These are phyloP conservation scores for Rana temporaria DNA, from an alignment of 2,113 vertebrate genomes.

Conservation along the genomic window DNA sequence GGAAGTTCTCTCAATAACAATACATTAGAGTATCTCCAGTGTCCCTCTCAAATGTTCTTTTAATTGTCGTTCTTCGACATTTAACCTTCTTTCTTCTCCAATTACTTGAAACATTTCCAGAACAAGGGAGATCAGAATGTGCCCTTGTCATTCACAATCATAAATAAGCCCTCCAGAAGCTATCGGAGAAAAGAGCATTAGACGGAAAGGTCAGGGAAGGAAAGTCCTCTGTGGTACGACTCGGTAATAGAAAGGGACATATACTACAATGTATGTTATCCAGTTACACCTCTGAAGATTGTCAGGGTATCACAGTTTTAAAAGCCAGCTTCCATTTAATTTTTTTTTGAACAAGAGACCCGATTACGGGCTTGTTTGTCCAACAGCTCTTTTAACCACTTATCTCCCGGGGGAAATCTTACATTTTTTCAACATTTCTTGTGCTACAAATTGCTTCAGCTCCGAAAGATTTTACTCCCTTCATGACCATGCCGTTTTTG, in stretches of 20 bases:
- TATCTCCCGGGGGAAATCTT: too few relatives aligned
- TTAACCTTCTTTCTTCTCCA: constrained; percentile 42
- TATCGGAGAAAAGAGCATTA: constrained; percentile 11
- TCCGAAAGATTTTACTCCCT: too few relatives aligned
- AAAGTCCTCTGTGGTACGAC: background rate
- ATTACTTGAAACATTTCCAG: constrained; percentile 8
- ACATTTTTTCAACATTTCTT: too few relatives aligned
- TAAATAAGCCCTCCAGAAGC: background rate
- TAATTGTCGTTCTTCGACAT: constrained; percentile 27
- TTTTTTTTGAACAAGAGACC: too few relatives aligned
- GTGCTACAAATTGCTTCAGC: too few relatives aligned
- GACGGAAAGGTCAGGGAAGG: constrained; percentile 6
- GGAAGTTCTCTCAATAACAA: constrained; percentile 3
- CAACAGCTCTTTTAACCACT: too few relatives aligned
- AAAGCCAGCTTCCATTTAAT: too few relatives aligned
- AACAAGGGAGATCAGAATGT: background rate
- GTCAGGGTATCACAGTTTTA: too few relatives aligned
- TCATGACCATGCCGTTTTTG: too few relatives aligned
- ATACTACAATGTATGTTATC: background rate
- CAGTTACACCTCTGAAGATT: background rate
- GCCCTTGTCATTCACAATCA: background rate
- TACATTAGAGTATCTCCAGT: background rate
- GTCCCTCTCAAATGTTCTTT: background rate
- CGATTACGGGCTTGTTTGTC: too few relatives aligned
- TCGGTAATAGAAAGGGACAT: background rate